These are phyloP conservation scores for Callimorpha dominula DNA, from an alignment of 2,888 invertebrate genomes.

Conservation along the genomic window DNA sequence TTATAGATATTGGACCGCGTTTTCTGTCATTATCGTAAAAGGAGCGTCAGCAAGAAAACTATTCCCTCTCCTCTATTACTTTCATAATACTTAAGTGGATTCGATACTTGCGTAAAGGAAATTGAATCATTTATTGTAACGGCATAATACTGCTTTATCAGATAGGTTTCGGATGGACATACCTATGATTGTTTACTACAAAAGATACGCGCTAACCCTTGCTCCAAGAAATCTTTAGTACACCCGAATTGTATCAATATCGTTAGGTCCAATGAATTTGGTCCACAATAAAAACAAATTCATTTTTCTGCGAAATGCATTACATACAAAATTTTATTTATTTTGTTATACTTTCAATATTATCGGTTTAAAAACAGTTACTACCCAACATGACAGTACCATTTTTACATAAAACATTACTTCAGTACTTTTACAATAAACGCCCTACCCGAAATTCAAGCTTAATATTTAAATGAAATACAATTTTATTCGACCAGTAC, in stretches of 20 bases:
- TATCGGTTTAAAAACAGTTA: constrained; percentile 1
- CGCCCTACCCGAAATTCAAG: constrained; percentile 12
- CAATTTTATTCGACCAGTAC: constrained; percentile 39
- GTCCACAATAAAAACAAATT: constrained; percentile 25
- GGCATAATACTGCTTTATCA: constrained; percentile 81
- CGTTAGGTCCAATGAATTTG: constrained; percentile 39
- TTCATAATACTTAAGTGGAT: constrained; percentile 86
- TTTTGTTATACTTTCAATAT: constrained; percentile 12
- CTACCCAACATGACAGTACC: constrained; percentile 12
- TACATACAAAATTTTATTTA: constrained; percentile 6
- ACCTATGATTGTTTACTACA: constrained; percentile 73
- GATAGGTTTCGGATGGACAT: constrained; percentile 79
- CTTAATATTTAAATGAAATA: constrained; percentile 38
- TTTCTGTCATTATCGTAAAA: constrained; percentile 86
- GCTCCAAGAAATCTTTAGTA: constrained; percentile 37
- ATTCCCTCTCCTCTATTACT: constrained; percentile 83
- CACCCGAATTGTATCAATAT: constrained; percentile 33
- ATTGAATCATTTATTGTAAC: constrained; percentile 86
- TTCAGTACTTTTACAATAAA: constrained; percentile 21
- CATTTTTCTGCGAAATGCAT: constrained; percentile 1
- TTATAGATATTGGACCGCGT: constrained; percentile 86
- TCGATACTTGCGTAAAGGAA: constrained; percentile 83
- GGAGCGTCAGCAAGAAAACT: constrained; percentile 86
- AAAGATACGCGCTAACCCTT: constrained; percentile 63
- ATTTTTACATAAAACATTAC: constrained; percentile 16